Base-by-base conservation (phyloP, 2,888 invertebrate genomes). In the Geotrupes spiniger region DNA sequence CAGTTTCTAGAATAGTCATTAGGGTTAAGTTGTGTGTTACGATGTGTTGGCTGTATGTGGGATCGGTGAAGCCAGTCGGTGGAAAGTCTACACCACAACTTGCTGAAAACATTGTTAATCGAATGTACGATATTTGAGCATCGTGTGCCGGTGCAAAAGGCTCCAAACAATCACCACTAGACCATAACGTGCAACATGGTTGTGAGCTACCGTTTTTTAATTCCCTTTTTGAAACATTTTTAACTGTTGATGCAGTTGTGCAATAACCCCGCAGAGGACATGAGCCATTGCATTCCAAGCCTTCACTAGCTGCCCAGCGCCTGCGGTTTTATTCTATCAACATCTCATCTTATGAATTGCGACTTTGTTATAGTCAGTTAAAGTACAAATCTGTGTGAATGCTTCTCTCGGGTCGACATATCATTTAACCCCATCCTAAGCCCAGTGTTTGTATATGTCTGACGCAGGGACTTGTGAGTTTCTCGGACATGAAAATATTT, bases 361-460 rank as follows among this genome's bases (percentile, higher is more conserved):
- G 76, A 76, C 80, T 82, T 80, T 79, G 82, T 83, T 85, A 50
- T 50, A 85, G 85, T 85, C 85, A 84, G 84, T 84, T 83, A 81
- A 83, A 85, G 85, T 85, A 85, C 85, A 85, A 85, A 85, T 83
- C 83, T 81, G 69, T 69, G 63, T 70, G 70, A 63, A 66, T 58
- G 54, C 48, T 48, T 56, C 49, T 54, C 58, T 58, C 55, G 60
- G 61, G 59, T 60, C 57, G 54, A 61, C 61, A 61, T 61, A 61
- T 61, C 61, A 61, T 56, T 54, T 56, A 54, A 56, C 52, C 56
- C 53, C 54, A 53, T 53, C 43, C 51, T 38, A 42, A 40, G 41
- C 52, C 48, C 52, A 52, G 49, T 52, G 49, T 56, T 56, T 52
- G 53, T 49, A 51, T 54, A 55, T 60, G 58, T 57, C 50, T 58